Evolutionary conservation across 1,140 invertebrate genomes (phyloP).

Genomic region (Drosophila equinoxialis): DNA sequence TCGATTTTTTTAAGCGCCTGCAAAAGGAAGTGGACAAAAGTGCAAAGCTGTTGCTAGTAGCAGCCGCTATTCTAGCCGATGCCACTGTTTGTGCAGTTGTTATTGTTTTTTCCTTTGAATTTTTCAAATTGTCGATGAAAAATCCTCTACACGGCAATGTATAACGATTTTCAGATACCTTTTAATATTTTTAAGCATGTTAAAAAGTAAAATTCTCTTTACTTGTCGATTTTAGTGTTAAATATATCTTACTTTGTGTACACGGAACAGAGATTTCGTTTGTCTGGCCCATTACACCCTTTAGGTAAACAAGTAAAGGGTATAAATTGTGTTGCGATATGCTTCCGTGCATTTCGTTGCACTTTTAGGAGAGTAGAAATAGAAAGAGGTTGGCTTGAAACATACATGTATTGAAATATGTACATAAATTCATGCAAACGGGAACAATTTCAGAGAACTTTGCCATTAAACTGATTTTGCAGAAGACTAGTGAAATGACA

Average conservation of each 20-base stretch:
- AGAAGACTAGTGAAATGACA: too few relatives aligned
- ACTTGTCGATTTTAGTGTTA: too few relatives aligned
- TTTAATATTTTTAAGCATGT: too few relatives aligned
- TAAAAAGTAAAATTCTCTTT: too few relatives aligned
- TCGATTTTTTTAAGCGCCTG: constrained; percentile 56
- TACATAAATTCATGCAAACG: not conserved
- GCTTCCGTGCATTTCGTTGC: constrained; percentile 71
- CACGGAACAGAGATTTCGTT: constrained; percentile 22
- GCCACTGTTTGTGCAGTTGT: constrained; percentile 26
- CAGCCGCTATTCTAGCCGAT: constrained; percentile 20
- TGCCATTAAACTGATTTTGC: not conserved
- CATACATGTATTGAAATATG: constrained; percentile 1
- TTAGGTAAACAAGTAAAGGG: not conserved
- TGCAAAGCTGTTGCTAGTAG: constrained; percentile 44
- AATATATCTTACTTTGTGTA: too few relatives aligned
- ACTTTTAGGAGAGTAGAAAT: constrained; percentile 42
- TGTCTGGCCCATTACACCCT: constrained; percentile 7
- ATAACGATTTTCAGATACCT: too few relatives aligned
- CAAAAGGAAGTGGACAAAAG: constrained; percentile 15
- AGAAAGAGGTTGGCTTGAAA: constrained; percentile 36
- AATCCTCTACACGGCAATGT: not conserved
- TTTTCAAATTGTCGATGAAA: constrained; percentile 64
- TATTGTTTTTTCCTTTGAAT: constrained; percentile 66
- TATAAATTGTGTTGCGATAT: constrained; percentile 24
- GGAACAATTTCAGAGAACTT: too few relatives aligned